Percentiles rank a stretch among this genome's conserved stretches.
These are phyloP conservation scores for Scaptomyza graminum DNA, from an alignment of 1,140 invertebrate species.

Conservation along the genomic window DNA sequence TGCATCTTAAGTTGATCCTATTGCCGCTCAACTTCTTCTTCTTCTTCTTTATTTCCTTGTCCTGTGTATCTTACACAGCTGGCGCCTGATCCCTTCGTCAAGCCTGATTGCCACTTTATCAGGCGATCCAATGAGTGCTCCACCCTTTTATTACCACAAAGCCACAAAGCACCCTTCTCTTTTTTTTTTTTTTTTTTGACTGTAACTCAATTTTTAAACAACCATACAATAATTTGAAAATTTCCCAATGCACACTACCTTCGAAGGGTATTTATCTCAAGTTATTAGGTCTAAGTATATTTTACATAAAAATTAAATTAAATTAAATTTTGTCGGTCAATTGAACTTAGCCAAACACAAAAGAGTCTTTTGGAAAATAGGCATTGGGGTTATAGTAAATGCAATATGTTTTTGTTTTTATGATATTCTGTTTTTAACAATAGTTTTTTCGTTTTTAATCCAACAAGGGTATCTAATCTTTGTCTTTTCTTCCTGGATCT, in stretches of 20 bases:
- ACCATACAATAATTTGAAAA: conserved; percentile 19
- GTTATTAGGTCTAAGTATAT: no score
- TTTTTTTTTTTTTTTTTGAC: neutral
- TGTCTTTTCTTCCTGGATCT: conserved; percentile 38
- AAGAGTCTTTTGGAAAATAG: no score
- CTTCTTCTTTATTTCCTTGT: neutral
- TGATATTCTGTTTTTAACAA: no score
- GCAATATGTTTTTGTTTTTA: no score
- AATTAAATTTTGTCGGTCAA: no score
- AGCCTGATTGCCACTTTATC: conserved; percentile 50
- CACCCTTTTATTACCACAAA: conserved; percentile 11
- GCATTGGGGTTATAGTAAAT: no score
- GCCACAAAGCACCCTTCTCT: neutral
- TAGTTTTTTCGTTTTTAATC: neutral
- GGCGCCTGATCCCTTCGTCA: neutral
- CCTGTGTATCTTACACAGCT: neutral
- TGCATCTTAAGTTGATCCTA: conserved; percentile 50
- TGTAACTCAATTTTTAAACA: conserved; percentile 47
- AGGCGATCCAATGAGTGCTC: conserved; percentile 9
- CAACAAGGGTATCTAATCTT: neutral
- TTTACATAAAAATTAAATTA: no score
- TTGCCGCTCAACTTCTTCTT: neutral
- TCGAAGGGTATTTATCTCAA: no score
- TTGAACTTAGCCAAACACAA: no score
- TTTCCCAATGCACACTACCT: no score